Base-by-base conservation (phyloP, 2,888 invertebrate genomes). In the Morpho helenor region DNA sequence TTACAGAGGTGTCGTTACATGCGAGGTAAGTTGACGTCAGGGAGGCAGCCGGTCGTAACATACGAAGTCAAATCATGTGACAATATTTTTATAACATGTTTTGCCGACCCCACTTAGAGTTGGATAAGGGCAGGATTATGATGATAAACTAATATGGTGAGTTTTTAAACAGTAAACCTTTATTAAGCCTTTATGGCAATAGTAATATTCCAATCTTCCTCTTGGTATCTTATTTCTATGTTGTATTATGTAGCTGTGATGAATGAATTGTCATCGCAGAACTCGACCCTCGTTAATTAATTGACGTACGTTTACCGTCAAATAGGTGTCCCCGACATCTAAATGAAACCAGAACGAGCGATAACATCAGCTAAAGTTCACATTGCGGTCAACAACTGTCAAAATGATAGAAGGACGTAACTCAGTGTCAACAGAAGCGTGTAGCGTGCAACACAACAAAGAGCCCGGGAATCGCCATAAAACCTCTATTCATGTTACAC, bases 321-420 rank as follows among this genome's bases (percentile, higher is more conserved):
- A 60, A 59, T 60, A 45, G 52, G 39, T 55, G 53, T 42, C 48
- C 58, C 63, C 40, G 54, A 46, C 57, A 49, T 52, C 59, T 50
- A 56, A 62, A 56, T 58, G 56, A 60, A 63, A 63, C 57, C 60
- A 59, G 58, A 60, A 51, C 58, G 48, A 31, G 53, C 44, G 63
- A 60, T 63, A 62, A 60, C 60, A 62, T 56, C 60, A 58, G 50
- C 52, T 49, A 56, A 60, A 61, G 56, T 61, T 63, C 61, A 57
- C 50, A 57, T 54, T 52, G 56, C 57, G 57, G 59, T 64, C 52
- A 57, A 56, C 57, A 52, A 52, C 52, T 61, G 63, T 57, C 63
- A 59, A 63, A 63, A 59, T 59, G 57, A 61, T 57, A 57, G 53
- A 59, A 57, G 49, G 61, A 63, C 59, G 58, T 58, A 61, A 49